Conservation (phyloP, 2,113 vertebrate species). For the Clupea harengus region DNA sequence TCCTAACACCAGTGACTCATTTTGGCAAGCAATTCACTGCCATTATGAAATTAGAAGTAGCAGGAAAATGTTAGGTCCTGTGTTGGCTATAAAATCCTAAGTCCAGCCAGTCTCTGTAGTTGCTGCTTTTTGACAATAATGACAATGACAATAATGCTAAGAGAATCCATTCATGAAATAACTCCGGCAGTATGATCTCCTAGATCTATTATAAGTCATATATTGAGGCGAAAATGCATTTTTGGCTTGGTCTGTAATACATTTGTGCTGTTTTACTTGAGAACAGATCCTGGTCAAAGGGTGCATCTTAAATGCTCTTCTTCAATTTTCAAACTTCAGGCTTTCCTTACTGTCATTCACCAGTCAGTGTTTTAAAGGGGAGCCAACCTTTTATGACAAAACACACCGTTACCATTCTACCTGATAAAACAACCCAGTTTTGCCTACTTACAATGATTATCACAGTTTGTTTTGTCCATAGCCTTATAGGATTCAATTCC, state of each 20-base stretch:
- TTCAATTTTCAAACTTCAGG: no score
- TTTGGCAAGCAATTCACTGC: not conserved
- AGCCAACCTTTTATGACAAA: no score
- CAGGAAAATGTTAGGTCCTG: no score
- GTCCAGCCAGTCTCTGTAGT: no score
- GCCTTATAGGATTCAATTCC: no score
- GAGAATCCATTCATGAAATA: not conserved
- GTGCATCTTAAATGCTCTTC: not conserved
- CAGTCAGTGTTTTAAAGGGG: no score
- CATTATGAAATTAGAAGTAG: not conserved
- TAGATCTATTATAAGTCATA: not conserved
- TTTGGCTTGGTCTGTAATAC: not conserved
- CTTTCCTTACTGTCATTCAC: no score
- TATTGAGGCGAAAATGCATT: not conserved
- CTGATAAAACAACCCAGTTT: no score
- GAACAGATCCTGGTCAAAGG: not conserved
- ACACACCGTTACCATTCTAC: no score
- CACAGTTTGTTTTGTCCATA: no score
- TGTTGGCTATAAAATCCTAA: no score
- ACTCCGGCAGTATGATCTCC: not conserved
- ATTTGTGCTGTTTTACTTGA: not conserved
- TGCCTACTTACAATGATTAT: no score
- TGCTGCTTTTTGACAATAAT: not conserved
- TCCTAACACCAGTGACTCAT: not conserved
- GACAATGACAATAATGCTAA: not conserved